Evolutionary conservation across 2,888 invertebrate species (phyloP), one percentile per base, ranked within the genome.

Genomic region (Drosophila leonis): DNA sequence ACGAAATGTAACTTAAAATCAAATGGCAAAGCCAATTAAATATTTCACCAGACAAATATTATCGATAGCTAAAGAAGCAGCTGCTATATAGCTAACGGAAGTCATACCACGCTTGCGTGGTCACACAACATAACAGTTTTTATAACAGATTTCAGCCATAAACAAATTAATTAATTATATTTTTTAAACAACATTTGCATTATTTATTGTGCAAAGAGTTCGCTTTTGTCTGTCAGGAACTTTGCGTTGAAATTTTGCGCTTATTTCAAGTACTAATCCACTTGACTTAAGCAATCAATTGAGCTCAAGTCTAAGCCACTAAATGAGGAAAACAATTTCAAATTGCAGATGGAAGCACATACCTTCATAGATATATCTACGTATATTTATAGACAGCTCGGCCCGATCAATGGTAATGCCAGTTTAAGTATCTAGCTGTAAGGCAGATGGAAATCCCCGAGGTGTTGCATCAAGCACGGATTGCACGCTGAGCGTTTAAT

Each of bases 401-500:
- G 13, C n/a, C 57, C 39, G 57, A 35, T 57, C 57, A 57, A 54
- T 54, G 27, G 2, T 54, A 39, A 54, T 54, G 57, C 44, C 24
- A 46, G 31, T 59, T 59, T 29, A 59, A 59, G 48, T 59, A 20
- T 37, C 27, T 48, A n/a, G 29, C 37, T 27, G 15, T 39, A 7
- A 15, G 37, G 20, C 18, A 20, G 49, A 7, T 20, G 44, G 59
- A 67, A 74, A 73, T 73, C 52, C 67, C 37, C 29, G 57, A 39
- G 24, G 57, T 64, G 51, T 24, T 33, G 51, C 51, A 55, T 37
- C 55, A 41, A 42, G 37, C 64, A 41, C 72, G 61, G 72, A 73
- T 56, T 65, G 31, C 15, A 55, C 42, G 59, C 29, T 59, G 65
- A 64, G 66, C 57, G 48, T 64, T 62, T 72, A 71, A 52, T 71